Base-by-base conservation (phyloP, 2,888 invertebrate genomes). In the Lithophane leautieri region DNA sequence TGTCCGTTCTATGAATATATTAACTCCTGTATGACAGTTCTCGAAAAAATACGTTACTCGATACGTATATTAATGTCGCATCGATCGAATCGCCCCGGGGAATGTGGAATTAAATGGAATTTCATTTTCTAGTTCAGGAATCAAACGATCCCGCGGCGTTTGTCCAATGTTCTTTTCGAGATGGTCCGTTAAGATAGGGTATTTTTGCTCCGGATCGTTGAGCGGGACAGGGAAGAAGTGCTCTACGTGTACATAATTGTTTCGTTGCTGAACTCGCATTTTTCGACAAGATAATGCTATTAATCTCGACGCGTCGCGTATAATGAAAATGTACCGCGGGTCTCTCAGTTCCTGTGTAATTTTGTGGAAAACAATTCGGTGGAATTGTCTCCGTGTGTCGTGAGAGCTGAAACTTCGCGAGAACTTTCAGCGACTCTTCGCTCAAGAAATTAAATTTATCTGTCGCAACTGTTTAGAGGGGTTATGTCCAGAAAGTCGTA, bases 121-220 rank as follows among this genome's bases (percentile, higher is more conserved):
- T 95, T 94, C 93, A 95, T 96, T 95, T 96, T 95, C 95, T 96
- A 95, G 94, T 95, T 94, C 93, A 94, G 91, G 90, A 94, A 93
- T 95, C 95, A 95, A 95, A 95, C 92, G 93, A 82, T 92, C 92
- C 94, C 89, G 89, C 86, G 93, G 91, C 90, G 87, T 86, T 83
- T 81, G 89, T 87, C 89, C 92, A 88, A 90, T 92, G 91, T 91
- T 92, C 91, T 91, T 88, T 91, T 85, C 77, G 86, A 86, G 88
- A 90, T 87, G 86, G 88, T 90, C 91, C 92, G 91, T 90, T 89
- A 90, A 90, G 91, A 90, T 91, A 90, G 90, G 90, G n/a, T 92
- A 91, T 91, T 91, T 92, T 88, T 79, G 89, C 89, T 90, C 89
- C 88, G 91, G 91, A 89, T 91, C 93, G 93, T 92, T 94, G 91